Percentiles rank a stretch among this genome's conserved stretches.
Conservation (phyloP, 2,888 invertebrate species). For the Pecten maximus region DNA sequence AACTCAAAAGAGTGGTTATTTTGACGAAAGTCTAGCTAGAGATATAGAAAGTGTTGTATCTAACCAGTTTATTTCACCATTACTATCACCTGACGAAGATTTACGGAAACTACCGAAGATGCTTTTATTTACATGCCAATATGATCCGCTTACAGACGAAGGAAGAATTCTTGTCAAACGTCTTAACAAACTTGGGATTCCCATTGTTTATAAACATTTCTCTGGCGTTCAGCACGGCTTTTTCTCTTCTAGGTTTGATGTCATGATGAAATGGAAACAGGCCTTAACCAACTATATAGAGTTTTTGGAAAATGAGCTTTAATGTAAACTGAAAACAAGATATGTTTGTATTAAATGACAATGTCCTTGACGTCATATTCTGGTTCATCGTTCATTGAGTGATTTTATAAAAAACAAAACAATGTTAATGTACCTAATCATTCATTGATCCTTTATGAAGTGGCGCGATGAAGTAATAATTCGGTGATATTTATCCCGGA, state of each 20-base stretch:
- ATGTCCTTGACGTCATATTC: no score
- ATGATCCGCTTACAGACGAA: slow-evolving; percentile 64
- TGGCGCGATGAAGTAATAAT: no score
- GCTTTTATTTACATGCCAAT: slow-evolving; percentile 61
- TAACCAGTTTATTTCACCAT: slow-evolving; percentile 59
- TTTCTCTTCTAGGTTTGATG: background rate
- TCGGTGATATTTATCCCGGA: no score
- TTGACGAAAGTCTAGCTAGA: slow-evolving; percentile 39
- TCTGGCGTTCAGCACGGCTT: slow-evolving; percentile 61
- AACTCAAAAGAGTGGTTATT: slow-evolving; percentile 38
- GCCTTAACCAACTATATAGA: background rate
- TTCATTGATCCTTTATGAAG: no score
- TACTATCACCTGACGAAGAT: slow-evolving; percentile 60
- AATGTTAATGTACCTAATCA: no score
- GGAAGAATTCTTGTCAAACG: slow-evolving; percentile 58
- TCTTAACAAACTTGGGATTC: slow-evolving; percentile 54
- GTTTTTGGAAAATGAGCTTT: background rate
- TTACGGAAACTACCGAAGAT: slow-evolving; percentile 57
- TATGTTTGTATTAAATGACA: no score
- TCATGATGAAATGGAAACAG: background rate
- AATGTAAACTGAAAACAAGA: no score
- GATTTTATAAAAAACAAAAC: no score
- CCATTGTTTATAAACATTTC: slow-evolving; percentile 56
- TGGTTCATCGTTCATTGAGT: no score
- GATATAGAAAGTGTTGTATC: slow-evolving; percentile 52